phyloP scores from a whole-genome alignment of 1,140 invertebrate species.

The Mya arenaria region DNA sequence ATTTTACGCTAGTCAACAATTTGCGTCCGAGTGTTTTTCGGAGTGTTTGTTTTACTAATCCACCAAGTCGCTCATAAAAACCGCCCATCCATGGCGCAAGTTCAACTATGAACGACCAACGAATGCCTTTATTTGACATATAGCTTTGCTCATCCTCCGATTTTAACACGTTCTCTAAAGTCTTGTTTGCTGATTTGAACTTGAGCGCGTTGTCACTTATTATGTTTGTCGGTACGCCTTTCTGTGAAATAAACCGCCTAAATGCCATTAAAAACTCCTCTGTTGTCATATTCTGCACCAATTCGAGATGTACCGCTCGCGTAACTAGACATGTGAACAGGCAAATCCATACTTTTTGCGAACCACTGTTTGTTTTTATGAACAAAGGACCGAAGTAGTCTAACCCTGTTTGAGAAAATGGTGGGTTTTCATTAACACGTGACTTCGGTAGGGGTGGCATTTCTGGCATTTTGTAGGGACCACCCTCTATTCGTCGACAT shows the following conservation, averaged over 20 bases:
- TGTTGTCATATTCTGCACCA: constrained; percentile 36
- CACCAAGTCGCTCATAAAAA: constrained; percentile 9
- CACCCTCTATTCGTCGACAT: constrained; percentile 3
- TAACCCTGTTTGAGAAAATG: constrained; percentile 8
- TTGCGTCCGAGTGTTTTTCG: constrained; percentile 20
- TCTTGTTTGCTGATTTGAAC: constrained; percentile 20
- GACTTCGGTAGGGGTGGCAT: constrained; percentile 7
- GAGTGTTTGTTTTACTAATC: constrained; percentile 15
- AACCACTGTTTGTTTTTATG: not conserved
- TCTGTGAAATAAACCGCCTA: constrained; percentile 37
- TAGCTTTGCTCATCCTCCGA: not conserved
- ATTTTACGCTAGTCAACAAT: constrained; percentile 24
- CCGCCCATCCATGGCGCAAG: not conserved
- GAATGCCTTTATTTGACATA: not conserved
- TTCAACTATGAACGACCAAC: not conserved
- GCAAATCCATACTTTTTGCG: constrained; percentile 17
- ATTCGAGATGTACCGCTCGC: constrained; percentile 23
- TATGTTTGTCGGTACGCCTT: constrained; percentile 17
- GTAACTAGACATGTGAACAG: constrained; percentile 32
- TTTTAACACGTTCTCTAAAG: not conserved
- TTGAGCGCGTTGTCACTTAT: constrained; percentile 44
- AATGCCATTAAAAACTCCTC: constrained; percentile 44
- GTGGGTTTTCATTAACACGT: not conserved
- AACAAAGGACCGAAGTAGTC: constrained; percentile 15
- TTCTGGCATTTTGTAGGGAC: constrained; percentile 23